Evolutionary conservation across 2,888 invertebrate species (phyloP).

Genomic region (Chymomyza caudatula): DNA sequence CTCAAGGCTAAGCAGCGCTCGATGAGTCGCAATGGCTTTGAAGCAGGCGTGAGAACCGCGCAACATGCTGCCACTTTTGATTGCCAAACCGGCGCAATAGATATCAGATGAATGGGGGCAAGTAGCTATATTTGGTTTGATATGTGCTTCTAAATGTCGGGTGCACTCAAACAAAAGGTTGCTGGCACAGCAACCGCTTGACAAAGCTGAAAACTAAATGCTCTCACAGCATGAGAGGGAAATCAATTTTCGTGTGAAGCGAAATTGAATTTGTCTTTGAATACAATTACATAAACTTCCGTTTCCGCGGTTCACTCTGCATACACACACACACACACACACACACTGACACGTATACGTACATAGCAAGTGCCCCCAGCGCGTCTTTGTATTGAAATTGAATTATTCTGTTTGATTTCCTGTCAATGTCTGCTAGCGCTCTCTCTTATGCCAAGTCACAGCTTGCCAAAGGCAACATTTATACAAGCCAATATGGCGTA

Average conservation of each 20-base stretch:
- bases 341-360: background rate
- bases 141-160: background rate
- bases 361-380: conserved; percentile 22
- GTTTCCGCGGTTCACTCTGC: conserved; percentile 32
- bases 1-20: background rate
- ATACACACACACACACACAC: background rate
- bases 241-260: conserved; percentile 66
- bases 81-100: background rate
- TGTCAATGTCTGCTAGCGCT: conserved; percentile 35
- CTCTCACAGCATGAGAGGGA: conserved; percentile 21
- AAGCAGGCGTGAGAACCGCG: background rate
- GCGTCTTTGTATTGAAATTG: conserved; percentile 69
- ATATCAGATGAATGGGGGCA: background rate
- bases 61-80: background rate
- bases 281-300: conserved; percentile 72
- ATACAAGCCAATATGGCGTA: conserved; percentile 58
- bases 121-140: no score
- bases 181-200: background rate
- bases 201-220: background rate
- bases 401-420: conserved; percentile 75
- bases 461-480: conserved; percentile 45
- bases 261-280: conserved; percentile 70
- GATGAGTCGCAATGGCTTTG: background rate
- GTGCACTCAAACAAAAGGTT: background rate
- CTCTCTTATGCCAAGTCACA: conserved; percentile 5